Percentiles rank a stretch among this genome's conserved stretches.
phyloP scores from a whole-genome alignment of 1,140 invertebrate genomes.

The Teleopsis dalmanni region DNA sequence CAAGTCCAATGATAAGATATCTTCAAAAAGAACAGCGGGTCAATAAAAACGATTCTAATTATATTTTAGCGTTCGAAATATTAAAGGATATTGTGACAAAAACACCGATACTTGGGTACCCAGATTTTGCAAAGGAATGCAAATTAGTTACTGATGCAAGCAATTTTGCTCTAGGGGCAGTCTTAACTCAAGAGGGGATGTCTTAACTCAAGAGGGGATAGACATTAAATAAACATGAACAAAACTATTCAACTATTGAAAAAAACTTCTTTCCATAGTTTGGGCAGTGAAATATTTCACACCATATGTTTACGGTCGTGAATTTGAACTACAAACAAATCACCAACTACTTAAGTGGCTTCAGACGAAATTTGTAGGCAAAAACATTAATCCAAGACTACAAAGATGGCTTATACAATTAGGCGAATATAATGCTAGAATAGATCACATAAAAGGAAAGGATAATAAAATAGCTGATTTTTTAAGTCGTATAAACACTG shows the following conservation, averaged over 20 bases:
- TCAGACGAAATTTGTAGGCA: conserved; percentile 4
- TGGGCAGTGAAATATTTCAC: conserved; percentile 26
- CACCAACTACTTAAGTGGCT: conserved; percentile 11
- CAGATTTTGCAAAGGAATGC: conserved; percentile 19
- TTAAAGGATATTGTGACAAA: conserved; percentile 27
- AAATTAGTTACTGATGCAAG: conserved; percentile 3
- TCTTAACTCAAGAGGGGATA: conserved; percentile 30
- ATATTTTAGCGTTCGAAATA: conserved; percentile 18
- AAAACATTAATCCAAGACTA: conserved; percentile 8
- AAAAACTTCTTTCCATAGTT: conserved; percentile 41
- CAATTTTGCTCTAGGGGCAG: conserved; percentile 26
- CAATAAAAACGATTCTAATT: conserved; percentile 15
- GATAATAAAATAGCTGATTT: conserved; percentile 8
- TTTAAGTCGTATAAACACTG: neutral
- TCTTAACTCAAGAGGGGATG: conserved; percentile 25
- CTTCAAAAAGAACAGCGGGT: conserved; percentile 16
- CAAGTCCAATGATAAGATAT: conserved; percentile 20
- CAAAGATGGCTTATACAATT: conserved; percentile 9
- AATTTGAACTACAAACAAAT: conserved; percentile 8
- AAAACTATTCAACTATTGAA: conserved; percentile 43
- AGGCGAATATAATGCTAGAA: conserved; percentile 7
- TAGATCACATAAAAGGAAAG: conserved; percentile 8
- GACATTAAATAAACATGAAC: conserved; percentile 41
- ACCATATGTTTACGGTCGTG: conserved; percentile 2
- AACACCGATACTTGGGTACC: conserved; percentile 30